A percentile compares a stretch with the other conserved stretches of the same genome.
Conservation (phyloP, 2,113 vertebrate species). For the Neolamprologus sp. region DNA sequence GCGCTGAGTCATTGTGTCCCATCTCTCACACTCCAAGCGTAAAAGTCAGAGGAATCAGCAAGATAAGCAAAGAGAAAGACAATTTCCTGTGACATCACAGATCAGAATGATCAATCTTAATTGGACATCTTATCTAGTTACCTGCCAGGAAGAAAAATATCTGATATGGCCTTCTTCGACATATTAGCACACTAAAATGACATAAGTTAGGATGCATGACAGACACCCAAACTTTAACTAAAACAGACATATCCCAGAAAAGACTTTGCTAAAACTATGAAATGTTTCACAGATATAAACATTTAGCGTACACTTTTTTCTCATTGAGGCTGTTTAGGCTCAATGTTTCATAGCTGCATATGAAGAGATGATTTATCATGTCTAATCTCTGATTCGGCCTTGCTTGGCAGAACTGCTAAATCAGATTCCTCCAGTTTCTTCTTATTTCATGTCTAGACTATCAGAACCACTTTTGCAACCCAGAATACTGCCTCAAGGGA, state of each 20-base stretch:
- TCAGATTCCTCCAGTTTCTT: neutral
- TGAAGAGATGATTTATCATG: neutral
- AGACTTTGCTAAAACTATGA: neutral
- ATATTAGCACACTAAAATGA: neutral
- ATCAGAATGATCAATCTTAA: neutral
- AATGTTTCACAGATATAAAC: neutral
- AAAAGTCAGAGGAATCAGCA: neutral
- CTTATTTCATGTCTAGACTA: neutral
- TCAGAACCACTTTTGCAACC: accelerated
- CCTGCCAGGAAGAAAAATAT: neutral
- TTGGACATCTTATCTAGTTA: neutral
- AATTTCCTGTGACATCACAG: neutral
- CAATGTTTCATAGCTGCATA: neutral
- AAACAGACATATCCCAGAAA: neutral
- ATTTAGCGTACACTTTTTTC: neutral
- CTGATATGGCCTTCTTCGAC: neutral
- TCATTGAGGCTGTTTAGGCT: neutral
- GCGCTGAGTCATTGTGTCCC: constrained; percentile 28
- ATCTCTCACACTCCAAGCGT: neutral
- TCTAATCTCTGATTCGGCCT: neutral
- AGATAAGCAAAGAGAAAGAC: neutral
- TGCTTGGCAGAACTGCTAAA: neutral
- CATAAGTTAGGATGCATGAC: neutral
- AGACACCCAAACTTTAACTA: neutral
- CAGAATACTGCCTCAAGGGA: neutral